Evolutionary conservation across 2,888 invertebrate genomes (phyloP).

Genomic region (Malacosoma neustria): DNA sequence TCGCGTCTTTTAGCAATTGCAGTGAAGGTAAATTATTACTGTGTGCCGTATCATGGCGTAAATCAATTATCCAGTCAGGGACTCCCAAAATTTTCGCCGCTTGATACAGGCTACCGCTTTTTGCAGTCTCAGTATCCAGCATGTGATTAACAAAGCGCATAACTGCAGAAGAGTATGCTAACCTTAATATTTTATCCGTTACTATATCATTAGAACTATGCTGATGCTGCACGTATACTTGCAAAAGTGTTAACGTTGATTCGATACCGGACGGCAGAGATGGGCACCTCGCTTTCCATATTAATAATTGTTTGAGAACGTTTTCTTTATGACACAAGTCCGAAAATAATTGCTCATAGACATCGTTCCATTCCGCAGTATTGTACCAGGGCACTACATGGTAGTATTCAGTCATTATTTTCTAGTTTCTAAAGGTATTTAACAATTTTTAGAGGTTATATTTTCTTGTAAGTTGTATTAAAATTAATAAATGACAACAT

Average conservation of each 20-base stretch:
- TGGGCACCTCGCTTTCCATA: conserved; percentile 76
- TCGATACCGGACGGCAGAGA: conserved; percentile 76
- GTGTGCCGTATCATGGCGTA: conserved; percentile 87
- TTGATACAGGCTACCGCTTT: conserved; percentile 67
- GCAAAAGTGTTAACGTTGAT: conserved; percentile 73
- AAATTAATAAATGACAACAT: not conserved
- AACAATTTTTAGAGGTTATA: no score
- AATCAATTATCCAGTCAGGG: conserved; percentile 86
- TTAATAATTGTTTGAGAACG: conserved; percentile 59
- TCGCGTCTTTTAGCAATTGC: conserved; percentile 76
- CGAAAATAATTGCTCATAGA: conserved; percentile 59
- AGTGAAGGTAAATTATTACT: conserved; percentile 79
- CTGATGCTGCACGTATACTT: conserved; percentile 58
- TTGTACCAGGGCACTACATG: conserved; percentile 60
- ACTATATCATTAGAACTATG: conserved; percentile 22
- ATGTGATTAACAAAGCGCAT: conserved; percentile 80
- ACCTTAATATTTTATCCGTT: conserved; percentile 61
- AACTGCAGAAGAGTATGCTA: conserved; percentile 77
- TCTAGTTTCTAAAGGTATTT: not conserved
- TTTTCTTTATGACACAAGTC: conserved; percentile 36
- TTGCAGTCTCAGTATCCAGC: conserved; percentile 69
- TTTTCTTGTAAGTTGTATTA: no score
- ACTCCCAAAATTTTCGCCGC: conserved; percentile 79
- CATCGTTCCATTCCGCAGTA: conserved; percentile 67
- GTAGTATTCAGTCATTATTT: conserved; percentile 37